Base-by-base conservation (phyloP, 2,888 invertebrate genomes). In the Eledona agricola region DNA sequence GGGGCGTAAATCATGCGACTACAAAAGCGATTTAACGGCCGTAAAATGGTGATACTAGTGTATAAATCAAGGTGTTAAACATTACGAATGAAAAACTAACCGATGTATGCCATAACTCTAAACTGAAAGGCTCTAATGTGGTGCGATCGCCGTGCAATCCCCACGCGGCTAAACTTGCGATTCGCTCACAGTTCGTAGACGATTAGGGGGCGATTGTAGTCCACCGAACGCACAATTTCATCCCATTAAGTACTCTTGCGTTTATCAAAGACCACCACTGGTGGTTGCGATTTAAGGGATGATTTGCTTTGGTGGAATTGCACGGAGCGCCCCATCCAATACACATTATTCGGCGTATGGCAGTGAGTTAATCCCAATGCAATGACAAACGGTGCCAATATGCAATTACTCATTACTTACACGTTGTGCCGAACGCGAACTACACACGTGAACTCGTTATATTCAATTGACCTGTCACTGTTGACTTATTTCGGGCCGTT, bases 21-120 rank as follows among this genome's bases (percentile, higher is more conserved):
- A 65, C 67, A 67, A 70, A 69, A 65, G 68, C 69, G 64, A 68
- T 70, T 70, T 68, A 70, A 66, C 66, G 63, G 64, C 59, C 57
- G 64, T 67, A 65, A 69, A 69, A 66, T 62, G 63, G 58, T 53
- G 62, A 66, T 67, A 64, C 59, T 60, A 62, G 60, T 61, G 52
- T 59, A 64, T 72, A 72, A 72, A 72, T 72, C 72, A 72, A 66
- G 63, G 69, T 64, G 69, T 69, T 71, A 67, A 72, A 69, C 63
- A 65, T 66, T 66, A 57, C 64, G 59, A 67, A 69, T 67, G 68
- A 70, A 70, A 71, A 71, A 72, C 69, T 67, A 66, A 66, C 65
- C 50, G 42, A 37, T 50, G 43, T 31, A 43, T 9, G 54, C 54
- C 26, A 54, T 54, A 54, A 54, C 34, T 54, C 43, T 49, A 34